phyloP scores from a whole-genome alignment of 2,797 vertebrate genomes.

The Percopsis omiscomaycus region DNA sequence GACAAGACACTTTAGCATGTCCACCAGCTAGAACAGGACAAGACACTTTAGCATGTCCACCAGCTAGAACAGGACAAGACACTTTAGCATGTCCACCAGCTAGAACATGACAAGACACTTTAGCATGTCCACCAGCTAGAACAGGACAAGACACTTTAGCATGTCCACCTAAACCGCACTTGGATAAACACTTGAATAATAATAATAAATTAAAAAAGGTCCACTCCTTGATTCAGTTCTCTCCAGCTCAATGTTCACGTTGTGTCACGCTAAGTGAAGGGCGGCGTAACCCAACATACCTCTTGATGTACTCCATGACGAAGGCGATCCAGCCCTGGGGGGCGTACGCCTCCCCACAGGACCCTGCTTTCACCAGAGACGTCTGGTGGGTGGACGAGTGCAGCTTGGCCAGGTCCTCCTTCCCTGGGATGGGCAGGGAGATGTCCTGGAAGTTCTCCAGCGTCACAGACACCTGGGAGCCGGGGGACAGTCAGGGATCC shows the following conservation, averaged over 20 bases:
- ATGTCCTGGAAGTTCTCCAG: slow-evolving; percentile 99
- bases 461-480: slow-evolving; percentile 89
- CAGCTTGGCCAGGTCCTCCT: slow-evolving; percentile 97
- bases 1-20: slow-evolving; percentile 13
- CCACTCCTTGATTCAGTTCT: background rate
- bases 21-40: background rate
- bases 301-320: slow-evolving; percentile 98
- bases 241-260: too few species aligned
- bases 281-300: slow-evolving; percentile 67
- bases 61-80: slow-evolving; percentile 77
- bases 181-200: too few species aligned
- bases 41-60: too few species aligned
- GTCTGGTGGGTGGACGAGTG: slow-evolving; percentile 95
- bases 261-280: background rate
- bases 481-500: slow-evolving; percentile 25
- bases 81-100: too few species aligned
- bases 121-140: background rate
- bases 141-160: too few species aligned
- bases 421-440: slow-evolving; percentile 97
- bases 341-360: slow-evolving; percentile 94
- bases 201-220: background rate
- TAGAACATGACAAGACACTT: slow-evolving; percentile 14
- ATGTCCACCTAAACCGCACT: too few species aligned
- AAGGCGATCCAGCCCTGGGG: slow-evolving; percentile 97
- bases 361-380: slow-evolving; percentile 92